Evolutionary conservation across 1,140 invertebrate genomes (phyloP).

Genomic region (Whitmania pigra): DNA sequence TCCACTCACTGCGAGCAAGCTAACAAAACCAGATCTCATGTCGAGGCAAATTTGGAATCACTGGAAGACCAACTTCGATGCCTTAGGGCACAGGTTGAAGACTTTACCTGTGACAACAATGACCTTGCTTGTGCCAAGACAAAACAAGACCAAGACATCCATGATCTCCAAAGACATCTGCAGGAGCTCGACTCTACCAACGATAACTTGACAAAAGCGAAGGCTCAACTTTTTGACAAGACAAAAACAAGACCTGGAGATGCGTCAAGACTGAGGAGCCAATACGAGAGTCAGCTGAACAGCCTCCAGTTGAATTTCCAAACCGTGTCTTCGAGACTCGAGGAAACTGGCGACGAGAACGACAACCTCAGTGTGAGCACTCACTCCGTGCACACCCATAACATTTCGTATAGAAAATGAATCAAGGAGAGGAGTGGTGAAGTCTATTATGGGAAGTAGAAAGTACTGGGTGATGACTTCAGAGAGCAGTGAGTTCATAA

Average conservation of each 20-base stretch:
- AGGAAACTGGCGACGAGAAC: conserved; percentile 38
- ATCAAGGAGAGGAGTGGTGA: too few species aligned
- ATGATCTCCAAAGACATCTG: conserved; percentile 39
- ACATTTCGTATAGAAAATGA: too few species aligned
- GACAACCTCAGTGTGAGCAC: conserved; percentile 32
- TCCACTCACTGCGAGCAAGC: conserved; percentile 35
- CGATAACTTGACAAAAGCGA: conserved; percentile 38
- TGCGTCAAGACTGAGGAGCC: conserved; percentile 29
- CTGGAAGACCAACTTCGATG: conserved; percentile 34
- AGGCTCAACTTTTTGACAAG: conserved; percentile 37
- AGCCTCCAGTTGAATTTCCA: conserved; percentile 40
- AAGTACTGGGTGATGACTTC: too few species aligned
- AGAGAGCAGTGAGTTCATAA: too few species aligned
- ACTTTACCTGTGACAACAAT: conserved; percentile 37
- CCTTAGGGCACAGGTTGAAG: conserved; percentile 39
- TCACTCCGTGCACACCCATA: too few species aligned
- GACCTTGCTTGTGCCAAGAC: conserved; percentile 36
- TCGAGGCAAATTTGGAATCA: conserved; percentile 37
- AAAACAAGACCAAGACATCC: conserved; percentile 42
- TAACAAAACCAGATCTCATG: conserved; percentile 35
- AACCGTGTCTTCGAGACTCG: conserved; percentile 38
- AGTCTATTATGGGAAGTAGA: too few species aligned
- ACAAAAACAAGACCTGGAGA: conserved; percentile 39
- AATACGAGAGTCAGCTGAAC: conserved; percentile 28
- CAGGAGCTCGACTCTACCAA: conserved; percentile 42